A percentile compares a stretch with the other conserved stretches of the same genome.
These are phyloP conservation scores for Homalodisca vitripennis DNA, from an alignment of 1,140 invertebrate genomes.

Conservation along the genomic window DNA sequence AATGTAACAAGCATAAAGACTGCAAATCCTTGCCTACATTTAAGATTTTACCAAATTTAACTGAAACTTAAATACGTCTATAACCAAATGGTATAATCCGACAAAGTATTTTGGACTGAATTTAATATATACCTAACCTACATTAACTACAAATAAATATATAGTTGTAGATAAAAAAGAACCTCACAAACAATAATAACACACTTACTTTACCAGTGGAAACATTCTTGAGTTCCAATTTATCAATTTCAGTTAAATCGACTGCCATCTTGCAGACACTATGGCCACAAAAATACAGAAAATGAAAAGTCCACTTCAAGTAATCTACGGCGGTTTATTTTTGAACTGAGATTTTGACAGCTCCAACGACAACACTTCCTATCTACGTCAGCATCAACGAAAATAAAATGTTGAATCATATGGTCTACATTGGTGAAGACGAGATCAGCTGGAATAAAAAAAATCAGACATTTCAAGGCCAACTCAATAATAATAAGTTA, in stretches of 20 bases:
- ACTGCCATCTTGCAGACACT: constrained; percentile 10
- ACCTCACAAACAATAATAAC: too few relatives aligned
- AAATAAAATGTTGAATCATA: constrained; percentile 26
- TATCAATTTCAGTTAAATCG: constrained; percentile 21
- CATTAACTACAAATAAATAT: too few relatives aligned
- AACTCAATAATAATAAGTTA: too few relatives aligned
- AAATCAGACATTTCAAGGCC: constrained; percentile 3
- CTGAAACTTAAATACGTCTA: too few relatives aligned
- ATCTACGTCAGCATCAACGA: constrained; percentile 18
- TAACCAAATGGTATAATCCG: too few relatives aligned
- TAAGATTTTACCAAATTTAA: too few relatives aligned
- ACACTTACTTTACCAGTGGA: constrained; percentile 24
- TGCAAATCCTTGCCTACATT: too few relatives aligned
- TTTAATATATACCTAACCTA: too few relatives aligned
- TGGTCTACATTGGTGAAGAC: constrained; percentile 1
- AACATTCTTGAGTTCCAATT: constrained; percentile 30
- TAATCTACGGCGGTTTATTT: constrained; percentile 18
- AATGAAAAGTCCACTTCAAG: constrained; percentile 8
- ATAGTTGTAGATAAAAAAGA: too few relatives aligned
- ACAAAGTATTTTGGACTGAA: too few relatives aligned
- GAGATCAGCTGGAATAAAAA: neutral
- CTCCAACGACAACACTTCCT: constrained; percentile 25
- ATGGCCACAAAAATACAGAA: neutral
- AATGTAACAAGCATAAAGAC: too few relatives aligned
- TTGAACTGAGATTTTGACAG: constrained; percentile 20